Percentiles rank a stretch among this genome's conserved stretches.
Evolutionary conservation across 1,140 invertebrate genomes (phyloP).

Genomic region (Dufourea novaeangliae): DNA sequence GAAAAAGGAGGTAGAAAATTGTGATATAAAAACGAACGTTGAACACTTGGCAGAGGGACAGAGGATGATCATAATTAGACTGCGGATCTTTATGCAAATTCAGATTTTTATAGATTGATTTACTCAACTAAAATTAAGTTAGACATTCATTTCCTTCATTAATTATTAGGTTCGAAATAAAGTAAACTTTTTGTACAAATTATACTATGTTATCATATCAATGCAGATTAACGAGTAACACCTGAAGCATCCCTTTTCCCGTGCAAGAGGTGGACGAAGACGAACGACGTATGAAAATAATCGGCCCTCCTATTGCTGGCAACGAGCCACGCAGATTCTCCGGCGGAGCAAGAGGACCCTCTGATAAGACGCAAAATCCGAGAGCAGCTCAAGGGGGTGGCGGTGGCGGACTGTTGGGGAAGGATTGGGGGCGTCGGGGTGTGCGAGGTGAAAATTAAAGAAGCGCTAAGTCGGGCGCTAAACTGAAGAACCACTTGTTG

Average conservation of each 20-base stretch:
- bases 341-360: neutral
- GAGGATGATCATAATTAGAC: too few relatives aligned
- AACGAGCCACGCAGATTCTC: neutral
- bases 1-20: too few relatives aligned
- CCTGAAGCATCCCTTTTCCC: neutral
- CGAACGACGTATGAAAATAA: neutral
- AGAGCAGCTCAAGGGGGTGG: neutral
- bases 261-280: too few relatives aligned
- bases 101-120: too few relatives aligned
- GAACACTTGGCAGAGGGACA: too few relatives aligned
- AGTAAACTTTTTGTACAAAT: too few relatives aligned
- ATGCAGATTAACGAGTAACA: neutral
- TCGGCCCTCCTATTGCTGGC: neutral
- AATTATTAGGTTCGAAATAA: too few relatives aligned
- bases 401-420: neutral
- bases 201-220: too few relatives aligned
- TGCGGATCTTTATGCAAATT: too few relatives aligned
- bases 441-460: conserved; percentile 76
- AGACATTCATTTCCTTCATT: too few relatives aligned
- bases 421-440: conserved; percentile 5
- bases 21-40: too few relatives aligned
- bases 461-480: conserved; percentile 80
- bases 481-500: conserved; percentile 82
- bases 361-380: conserved; percentile 38
- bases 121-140: too few relatives aligned